Percentiles rank a stretch among this genome's conserved stretches.
These are phyloP conservation scores for Hybognathus amarus DNA, from an alignment of 2,797 vertebrate genomes.

Conservation along the genomic window DNA sequence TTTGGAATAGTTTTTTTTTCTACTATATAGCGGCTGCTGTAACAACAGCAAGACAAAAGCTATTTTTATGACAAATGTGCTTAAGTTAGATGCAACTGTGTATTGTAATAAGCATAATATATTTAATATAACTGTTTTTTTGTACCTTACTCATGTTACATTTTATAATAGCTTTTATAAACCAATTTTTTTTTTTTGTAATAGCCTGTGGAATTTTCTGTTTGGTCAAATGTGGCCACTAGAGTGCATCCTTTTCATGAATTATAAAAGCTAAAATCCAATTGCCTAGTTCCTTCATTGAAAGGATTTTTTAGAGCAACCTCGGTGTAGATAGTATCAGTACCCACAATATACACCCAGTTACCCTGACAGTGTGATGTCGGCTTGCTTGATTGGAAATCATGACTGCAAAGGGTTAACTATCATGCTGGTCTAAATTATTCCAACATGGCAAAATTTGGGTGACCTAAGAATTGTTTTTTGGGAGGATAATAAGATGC, in stretches of 20 bases:
- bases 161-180: conserved; percentile 36
- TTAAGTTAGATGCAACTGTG: neutral
- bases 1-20: no score
- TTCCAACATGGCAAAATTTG: no score
- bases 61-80: neutral
- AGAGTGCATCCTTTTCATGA: neutral
- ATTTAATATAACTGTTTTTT: neutral
- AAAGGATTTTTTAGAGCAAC: neutral
- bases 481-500: neutral
- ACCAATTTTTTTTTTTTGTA: neutral
- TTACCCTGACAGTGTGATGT: neutral
- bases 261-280: neutral
- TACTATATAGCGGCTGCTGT: neutral
- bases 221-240: neutral
- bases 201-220: neutral
- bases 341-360: neutral
- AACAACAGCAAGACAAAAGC: neutral
- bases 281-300: neutral
- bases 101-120: conserved; percentile 1
- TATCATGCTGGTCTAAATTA: no score
- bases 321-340: neutral
- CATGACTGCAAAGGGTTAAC: no score
- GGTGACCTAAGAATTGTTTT: neutral
- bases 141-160: neutral
- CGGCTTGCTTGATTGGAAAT: neutral